phyloP scores from a whole-genome alignment of 2,797 vertebrate genomes.

The Rhadinocentrus ornatus region DNA sequence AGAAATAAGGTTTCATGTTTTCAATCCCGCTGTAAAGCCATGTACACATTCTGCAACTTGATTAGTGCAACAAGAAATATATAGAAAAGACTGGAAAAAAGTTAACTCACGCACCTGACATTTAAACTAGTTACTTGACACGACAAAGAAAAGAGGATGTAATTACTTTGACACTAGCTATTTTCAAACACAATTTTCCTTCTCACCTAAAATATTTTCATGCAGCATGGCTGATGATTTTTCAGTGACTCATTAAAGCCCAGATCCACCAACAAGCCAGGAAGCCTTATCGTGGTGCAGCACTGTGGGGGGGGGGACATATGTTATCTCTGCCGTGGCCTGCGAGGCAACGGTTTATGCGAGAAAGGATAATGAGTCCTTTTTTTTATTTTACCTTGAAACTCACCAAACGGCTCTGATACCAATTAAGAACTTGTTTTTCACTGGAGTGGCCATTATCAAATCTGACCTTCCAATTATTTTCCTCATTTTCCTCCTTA shows the following conservation, averaged over 20 bases:
- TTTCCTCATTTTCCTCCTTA: conserved; percentile 79
- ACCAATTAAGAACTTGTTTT: conserved; percentile 85
- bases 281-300: conserved; percentile 47
- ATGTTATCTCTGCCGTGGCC: conserved; percentile 54
- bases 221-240: conserved; percentile 65
- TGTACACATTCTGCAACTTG: conserved; percentile 54
- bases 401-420: conserved; percentile 76
- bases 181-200: conserved; percentile 47
- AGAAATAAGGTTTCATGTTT: conserved; percentile 55
- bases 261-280: conserved; percentile 50
- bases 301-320: conserved; percentile 40
- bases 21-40: conserved; percentile 30
- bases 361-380: conserved; percentile 83
- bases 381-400: conserved; percentile 86
- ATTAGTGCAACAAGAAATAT: conserved; percentile 50
- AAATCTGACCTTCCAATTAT: conserved; percentile 89
- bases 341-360: conserved; percentile 42
- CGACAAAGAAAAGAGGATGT: conserved; percentile 17
- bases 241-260: conserved; percentile 79
- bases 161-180: conserved; percentile 53
- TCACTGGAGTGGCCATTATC: conserved; percentile 83
- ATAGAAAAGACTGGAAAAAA: conserved; percentile 37
- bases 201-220: conserved; percentile 52
- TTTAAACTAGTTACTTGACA: conserved; percentile 44
- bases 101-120: conserved; percentile 47